Conservation (phyloP, 2,888 invertebrate species). For the Pyrochroa serraticornis region DNA sequence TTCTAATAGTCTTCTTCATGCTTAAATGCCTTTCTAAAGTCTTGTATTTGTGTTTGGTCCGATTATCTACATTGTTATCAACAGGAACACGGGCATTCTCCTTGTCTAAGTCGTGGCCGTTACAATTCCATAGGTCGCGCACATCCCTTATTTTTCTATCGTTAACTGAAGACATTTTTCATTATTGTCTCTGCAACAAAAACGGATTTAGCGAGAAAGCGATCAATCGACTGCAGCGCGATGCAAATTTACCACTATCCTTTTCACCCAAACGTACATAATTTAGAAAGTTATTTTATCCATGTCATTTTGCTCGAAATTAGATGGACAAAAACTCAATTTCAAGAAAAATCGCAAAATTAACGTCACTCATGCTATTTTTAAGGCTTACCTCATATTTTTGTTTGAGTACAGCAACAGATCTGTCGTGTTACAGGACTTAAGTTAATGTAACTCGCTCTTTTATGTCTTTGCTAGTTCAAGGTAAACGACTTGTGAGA, state of each 20-base stretch:
- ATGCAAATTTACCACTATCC: slow-evolving; percentile 35
- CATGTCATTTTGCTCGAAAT: slow-evolving; percentile 19
- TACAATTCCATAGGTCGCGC: slow-evolving; percentile 63
- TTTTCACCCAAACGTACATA: slow-evolving; percentile 40
- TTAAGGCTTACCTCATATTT: slow-evolving; percentile 38
- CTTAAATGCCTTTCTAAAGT: slow-evolving; percentile 81
- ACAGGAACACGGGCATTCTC: slow-evolving; percentile 43
- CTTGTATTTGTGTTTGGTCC: slow-evolving; percentile 74
- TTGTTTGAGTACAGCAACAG: slow-evolving; percentile 28
- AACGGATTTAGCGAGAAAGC: slow-evolving; percentile 25
- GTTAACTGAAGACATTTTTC: slow-evolving; percentile 64
- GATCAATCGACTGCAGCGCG: slow-evolving; percentile 39
- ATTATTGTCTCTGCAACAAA: slow-evolving; percentile 42
- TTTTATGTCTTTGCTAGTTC: slow-evolving; percentile 52
- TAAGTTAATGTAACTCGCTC: slow-evolving; percentile 41
- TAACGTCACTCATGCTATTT: slow-evolving; percentile 12
- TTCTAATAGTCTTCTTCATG: slow-evolving; percentile 86
- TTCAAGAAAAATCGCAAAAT: not conserved
- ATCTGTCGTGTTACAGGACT: slow-evolving; percentile 23
- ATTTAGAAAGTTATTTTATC: slow-evolving; percentile 38
- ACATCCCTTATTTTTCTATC: slow-evolving; percentile 79
- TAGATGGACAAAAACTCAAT: not conserved
- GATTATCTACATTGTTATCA: slow-evolving; percentile 62
- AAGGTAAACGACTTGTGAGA: slow-evolving; percentile 53
- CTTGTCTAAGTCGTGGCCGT: slow-evolving; percentile 41